A percentile compares a stretch with the other conserved stretches of the same genome.
phyloP scores from a whole-genome alignment of 1,140 invertebrate genomes.

The Harpegnathos saltator region DNA sequence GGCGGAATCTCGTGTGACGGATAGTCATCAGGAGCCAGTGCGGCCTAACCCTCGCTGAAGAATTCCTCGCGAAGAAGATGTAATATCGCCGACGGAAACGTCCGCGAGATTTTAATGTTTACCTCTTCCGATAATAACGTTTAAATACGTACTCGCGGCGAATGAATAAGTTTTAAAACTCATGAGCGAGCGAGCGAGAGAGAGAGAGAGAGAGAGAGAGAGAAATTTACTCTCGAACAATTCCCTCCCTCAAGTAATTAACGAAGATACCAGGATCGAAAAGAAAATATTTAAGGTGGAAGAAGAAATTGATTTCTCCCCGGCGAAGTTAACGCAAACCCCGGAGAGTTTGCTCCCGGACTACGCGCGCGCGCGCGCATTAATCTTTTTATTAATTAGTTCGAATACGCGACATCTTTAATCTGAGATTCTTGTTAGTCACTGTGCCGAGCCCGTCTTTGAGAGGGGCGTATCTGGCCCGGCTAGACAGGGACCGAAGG shows the following conservation, averaged over 20 bases:
- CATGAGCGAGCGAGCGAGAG: too few relatives aligned
- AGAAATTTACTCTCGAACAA: neutral
- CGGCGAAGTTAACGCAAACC: constrained; percentile 24
- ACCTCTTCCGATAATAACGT: constrained; percentile 27
- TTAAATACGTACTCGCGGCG: constrained; percentile 29
- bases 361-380: neutral
- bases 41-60: neutral
- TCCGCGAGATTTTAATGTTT: constrained; percentile 25
- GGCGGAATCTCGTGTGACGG: constrained; percentile 12
- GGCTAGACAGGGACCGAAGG: constrained; percentile 9
- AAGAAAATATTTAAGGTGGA: constrained; percentile 45
- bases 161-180: constrained; percentile 23
- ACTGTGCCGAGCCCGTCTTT: neutral
- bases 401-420: constrained; percentile 31
- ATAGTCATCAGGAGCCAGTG: neutral
- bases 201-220: too few relatives aligned
- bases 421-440: constrained; percentile 53
- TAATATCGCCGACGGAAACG: neutral
- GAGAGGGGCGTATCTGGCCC: constrained; percentile 7
- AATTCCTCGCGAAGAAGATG: neutral
- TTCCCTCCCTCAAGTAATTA: constrained; percentile 26
- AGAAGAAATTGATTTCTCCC: constrained; percentile 32
- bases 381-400: constrained; percentile 54
- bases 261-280: constrained; percentile 38
- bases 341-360: neutral